Conservation (phyloP, 2,888 invertebrate genomes). For the Petrophora chlorosata region DNA sequence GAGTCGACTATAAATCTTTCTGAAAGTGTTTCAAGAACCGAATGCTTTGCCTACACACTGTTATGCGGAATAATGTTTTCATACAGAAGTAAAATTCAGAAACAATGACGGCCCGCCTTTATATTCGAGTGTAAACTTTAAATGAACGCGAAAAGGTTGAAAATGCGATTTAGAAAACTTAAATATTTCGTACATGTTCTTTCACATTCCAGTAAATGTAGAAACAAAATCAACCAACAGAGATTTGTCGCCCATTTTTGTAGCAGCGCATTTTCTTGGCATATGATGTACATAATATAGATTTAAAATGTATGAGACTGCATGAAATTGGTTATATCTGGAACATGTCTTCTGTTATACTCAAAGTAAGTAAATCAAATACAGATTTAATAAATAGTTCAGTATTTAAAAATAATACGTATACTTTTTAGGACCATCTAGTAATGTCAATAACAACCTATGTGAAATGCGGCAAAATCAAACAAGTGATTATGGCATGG, state of each 20-base stretch:
- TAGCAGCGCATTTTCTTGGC: neutral
- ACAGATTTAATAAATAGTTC: too few relatives aligned
- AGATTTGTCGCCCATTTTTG: neutral
- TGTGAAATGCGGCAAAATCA: too few relatives aligned
- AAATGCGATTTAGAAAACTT: neutral
- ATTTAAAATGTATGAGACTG: too few relatives aligned
- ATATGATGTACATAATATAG: neutral
- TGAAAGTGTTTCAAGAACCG: constrained; percentile 41
- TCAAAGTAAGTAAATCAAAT: too few relatives aligned
- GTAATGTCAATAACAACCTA: too few relatives aligned
- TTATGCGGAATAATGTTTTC: constrained; percentile 43
- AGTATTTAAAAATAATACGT: too few relatives aligned
- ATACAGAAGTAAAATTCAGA: constrained; percentile 37
- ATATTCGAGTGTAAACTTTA: constrained; percentile 3
- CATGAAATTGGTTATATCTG: too few relatives aligned
- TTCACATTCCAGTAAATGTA: neutral
- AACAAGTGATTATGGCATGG: too few relatives aligned
- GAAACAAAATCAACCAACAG: neutral
- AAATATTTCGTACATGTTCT: neutral
- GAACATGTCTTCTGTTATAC: too few relatives aligned
- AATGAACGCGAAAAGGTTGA: neutral
- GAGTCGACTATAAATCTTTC: constrained; percentile 38
- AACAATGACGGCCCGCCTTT: neutral
- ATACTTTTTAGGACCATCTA: too few relatives aligned
- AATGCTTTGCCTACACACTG: constrained; percentile 28